phyloP scores from a whole-genome alignment of 1,140 invertebrate species.

The Nephila pilipes region DNA sequence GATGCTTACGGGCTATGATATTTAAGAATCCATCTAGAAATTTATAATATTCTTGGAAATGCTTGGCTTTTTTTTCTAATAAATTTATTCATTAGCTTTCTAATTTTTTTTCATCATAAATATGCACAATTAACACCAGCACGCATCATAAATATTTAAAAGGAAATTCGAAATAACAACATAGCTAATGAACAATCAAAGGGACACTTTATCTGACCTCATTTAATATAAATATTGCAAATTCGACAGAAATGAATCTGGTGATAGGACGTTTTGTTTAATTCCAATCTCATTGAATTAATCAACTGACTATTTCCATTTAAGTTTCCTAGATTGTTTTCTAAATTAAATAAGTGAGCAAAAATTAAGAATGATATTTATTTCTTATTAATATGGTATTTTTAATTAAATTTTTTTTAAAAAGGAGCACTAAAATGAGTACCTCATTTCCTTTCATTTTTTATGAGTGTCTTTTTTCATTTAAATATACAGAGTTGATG shows the following conservation, averaged over 20 bases:
- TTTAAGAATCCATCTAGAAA: conserved; percentile 43
- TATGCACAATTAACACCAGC: conserved; percentile 1
- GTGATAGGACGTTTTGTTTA: background rate
- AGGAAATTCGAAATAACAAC: background rate
- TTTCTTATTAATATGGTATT: too few species aligned
- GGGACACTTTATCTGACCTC: background rate
- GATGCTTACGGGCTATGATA: conserved; percentile 8
- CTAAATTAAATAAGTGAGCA: background rate
- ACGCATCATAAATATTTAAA: conserved; percentile 23
- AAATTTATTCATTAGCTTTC: background rate
- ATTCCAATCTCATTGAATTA: background rate
- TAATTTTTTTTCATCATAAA: background rate
- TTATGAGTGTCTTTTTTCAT: too few species aligned
- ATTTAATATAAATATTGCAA: background rate
- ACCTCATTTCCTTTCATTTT: too few species aligned
- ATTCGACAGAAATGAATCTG: background rate
- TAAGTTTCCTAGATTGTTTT: background rate
- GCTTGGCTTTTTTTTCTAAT: background rate
- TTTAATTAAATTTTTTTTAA: too few species aligned
- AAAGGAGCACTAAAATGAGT: too few species aligned
- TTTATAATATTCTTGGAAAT: background rate
- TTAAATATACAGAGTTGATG: too few species aligned
- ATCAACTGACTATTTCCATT: background rate
- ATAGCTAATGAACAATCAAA: background rate
- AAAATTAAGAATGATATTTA: too few species aligned